Evolutionary conservation across 2,888 invertebrate genomes (phyloP), one percentile per base, ranked within the genome.

Genomic region (Acanthacorydalis orientalis): DNA sequence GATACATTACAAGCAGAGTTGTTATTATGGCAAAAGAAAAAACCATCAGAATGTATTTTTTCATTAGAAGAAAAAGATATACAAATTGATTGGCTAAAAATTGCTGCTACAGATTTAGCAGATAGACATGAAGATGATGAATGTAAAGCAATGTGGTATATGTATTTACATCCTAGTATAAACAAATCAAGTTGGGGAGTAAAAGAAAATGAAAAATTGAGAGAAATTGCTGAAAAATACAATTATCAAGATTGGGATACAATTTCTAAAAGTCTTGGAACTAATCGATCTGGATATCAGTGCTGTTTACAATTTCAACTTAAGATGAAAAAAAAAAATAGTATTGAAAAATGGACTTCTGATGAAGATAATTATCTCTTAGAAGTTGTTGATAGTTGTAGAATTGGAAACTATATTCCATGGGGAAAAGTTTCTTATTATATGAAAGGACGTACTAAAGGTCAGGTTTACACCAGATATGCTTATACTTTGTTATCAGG

Each of bases 61-160:
- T 56, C 57, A 4, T 44, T 56, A 14, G 51, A 54, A 34, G 56
- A 51, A 42, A 51, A 57, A 43, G 44, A 48, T 11, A 52, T 66
- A 38, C 65, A 73, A 49, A 74, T 78, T 57, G 75, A 79, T 53
- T 80, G 80, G 80, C 61, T 73, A 31, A 63, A 65, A 47, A 64
- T 80, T 45, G 62, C 76, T 1, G 62, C 61, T 7, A 58, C 58
- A 23, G 61, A 64, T 51, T 59, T 70, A n/a, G 55, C 53, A 51
- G 61, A 67, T 34, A 70, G 75, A n/a, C 83, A 83, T 56, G 69
- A 71, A 0, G 64, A 75, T 0, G 64, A 68, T 9, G 82, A 82
- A 57, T 85, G 83, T 57, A 64, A 71, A 54, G 70, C 78, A 0
- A 73, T 84, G 58, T 87, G 86, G 86, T 74, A 75, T 49, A 68